Evolutionary conservation across 2,888 invertebrate species (phyloP).

Genomic region (Helleia helle): DNA sequence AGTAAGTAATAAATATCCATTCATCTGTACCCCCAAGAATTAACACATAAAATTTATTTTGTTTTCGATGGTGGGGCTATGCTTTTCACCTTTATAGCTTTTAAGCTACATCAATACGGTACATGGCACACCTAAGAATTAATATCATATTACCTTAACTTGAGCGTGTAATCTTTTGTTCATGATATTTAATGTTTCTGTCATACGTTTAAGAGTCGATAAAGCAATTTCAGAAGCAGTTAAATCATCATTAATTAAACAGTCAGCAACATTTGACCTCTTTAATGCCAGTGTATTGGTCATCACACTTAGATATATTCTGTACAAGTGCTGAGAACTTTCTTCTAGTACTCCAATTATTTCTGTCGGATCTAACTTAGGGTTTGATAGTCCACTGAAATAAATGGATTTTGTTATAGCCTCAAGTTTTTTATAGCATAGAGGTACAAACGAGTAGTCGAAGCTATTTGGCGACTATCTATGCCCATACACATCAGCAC

Average conservation of each 20-base stretch:
- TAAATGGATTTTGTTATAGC: neutral
- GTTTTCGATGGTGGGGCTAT: too few relatives aligned
- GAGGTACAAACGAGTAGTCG: too few relatives aligned
- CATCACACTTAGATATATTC: constrained; percentile 53
- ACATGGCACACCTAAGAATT: too few relatives aligned
- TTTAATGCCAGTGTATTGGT: constrained; percentile 50
- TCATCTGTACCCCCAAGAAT: too few relatives aligned
- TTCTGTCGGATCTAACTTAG: constrained; percentile 39
- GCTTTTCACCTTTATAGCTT: too few relatives aligned
- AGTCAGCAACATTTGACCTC: constrained; percentile 46
- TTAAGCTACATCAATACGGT: too few relatives aligned
- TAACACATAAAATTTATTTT: too few relatives aligned
- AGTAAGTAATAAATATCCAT: too few relatives aligned
- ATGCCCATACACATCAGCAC: too few relatives aligned
- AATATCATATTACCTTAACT: constrained; percentile 51
- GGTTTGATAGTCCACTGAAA: constrained; percentile 13
- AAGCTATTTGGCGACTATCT: too few relatives aligned
- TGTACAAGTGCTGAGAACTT: constrained; percentile 52
- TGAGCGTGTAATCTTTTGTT: constrained; percentile 48
- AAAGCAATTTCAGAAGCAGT: constrained; percentile 57
- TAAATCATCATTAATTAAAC: constrained; percentile 49
- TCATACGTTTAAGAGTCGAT: constrained; percentile 47
- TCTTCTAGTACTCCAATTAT: constrained; percentile 52
- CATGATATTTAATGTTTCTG: constrained; percentile 51
- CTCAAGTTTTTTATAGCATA: neutral